These are phyloP conservation scores for Manis crassicaudata DNA, from an alignment of 2,797 vertebrate species.

Conservation along the genomic window DNA sequence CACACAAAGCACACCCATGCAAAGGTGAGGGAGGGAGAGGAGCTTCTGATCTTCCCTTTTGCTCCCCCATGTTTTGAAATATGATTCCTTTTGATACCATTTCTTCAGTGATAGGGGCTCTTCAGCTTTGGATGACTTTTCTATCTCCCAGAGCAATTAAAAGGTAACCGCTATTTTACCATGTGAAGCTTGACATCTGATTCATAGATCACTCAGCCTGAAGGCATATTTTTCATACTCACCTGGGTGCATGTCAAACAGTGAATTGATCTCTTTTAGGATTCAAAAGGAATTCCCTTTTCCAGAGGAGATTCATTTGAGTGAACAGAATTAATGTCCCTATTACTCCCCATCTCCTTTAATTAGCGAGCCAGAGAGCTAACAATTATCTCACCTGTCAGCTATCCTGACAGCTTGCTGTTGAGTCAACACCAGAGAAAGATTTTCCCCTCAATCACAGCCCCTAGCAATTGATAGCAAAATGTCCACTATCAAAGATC, in stretches of 20 bases:
- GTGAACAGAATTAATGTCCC: slow-evolving; percentile 69
- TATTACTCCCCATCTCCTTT: slow-evolving; percentile 61
- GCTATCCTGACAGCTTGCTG: not conserved
- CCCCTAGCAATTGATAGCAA: not conserved
- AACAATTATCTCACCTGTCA: slow-evolving; percentile 54
- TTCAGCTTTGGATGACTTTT: slow-evolving; percentile 54
- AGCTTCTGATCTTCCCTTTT: slow-evolving; percentile 70
- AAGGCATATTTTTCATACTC: slow-evolving; percentile 74
- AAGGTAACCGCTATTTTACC: slow-evolving; percentile 71
- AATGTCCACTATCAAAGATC: not conserved
- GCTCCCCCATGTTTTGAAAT: slow-evolving; percentile 62
- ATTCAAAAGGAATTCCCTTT: slow-evolving; percentile 67
- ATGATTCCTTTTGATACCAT: slow-evolving; percentile 61
- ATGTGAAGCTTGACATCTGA: slow-evolving; percentile 57
- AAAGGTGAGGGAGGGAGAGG: slow-evolving; percentile 48
- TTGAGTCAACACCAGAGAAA: slow-evolving; percentile 29
- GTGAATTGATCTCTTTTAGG: slow-evolving; percentile 63
- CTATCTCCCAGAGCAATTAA: slow-evolving; percentile 78
- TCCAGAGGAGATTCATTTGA: slow-evolving; percentile 56
- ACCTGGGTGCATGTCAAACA: slow-evolving; percentile 64
- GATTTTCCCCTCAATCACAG: not conserved
- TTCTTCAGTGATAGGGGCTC: slow-evolving; percentile 45
- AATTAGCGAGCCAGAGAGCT: slow-evolving; percentile 67
- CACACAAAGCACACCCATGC: slow-evolving; percentile 55
- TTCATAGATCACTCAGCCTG: slow-evolving; percentile 72